These are phyloP conservation scores for Pyrgilauda ruficollis DNA, from an alignment of 2,113 vertebrate genomes.

Conservation along the genomic window DNA sequence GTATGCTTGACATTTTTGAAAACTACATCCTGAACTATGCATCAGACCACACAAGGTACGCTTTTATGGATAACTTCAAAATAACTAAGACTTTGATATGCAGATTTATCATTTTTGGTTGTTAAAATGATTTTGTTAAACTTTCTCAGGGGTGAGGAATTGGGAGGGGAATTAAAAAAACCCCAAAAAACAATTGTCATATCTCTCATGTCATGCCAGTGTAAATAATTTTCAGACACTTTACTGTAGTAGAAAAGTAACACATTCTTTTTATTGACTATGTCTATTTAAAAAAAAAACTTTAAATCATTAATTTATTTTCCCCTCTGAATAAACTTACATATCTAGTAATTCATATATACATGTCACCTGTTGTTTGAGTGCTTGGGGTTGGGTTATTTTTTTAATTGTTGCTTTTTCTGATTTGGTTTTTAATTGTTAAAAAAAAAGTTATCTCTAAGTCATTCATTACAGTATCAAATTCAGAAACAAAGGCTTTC, in stretches of 20 bases:
- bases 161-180: background rate
- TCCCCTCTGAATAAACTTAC: background rate
- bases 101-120: background rate
- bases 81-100: background rate
- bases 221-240: background rate
- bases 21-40: background rate
- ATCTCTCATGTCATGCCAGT: background rate
- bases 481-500: background rate
- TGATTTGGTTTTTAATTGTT: background rate
- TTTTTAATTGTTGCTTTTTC: background rate
- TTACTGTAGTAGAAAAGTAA: background rate
- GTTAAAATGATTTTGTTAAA: background rate
- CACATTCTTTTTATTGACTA: background rate
- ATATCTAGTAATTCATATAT: background rate
- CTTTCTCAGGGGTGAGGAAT: background rate
- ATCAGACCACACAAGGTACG: background rate
- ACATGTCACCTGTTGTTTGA: background rate
- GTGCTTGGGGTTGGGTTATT: background rate
- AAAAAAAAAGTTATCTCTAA: background rate
- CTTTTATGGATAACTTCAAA: background rate
- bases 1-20: background rate
- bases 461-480: background rate
- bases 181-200: rapidly evolving
- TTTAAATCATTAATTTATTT: background rate
- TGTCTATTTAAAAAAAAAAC: background rate